These are phyloP conservation scores for Deladenus siricidicola DNA, from an alignment of 2,888 invertebrate species.

Conservation along the genomic window DNA sequence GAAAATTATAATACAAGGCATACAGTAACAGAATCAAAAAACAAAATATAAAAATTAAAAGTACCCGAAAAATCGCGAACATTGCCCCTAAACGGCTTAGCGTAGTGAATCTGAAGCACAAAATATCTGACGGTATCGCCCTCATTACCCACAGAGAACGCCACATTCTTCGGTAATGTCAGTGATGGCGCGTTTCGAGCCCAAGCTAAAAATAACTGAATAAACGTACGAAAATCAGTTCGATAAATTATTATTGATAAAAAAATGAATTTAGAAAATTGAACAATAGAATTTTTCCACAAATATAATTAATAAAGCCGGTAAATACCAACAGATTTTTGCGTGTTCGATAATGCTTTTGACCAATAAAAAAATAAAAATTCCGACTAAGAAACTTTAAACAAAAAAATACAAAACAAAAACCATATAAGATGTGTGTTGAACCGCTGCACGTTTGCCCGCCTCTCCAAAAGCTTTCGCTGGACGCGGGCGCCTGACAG, in stretches of 20 bases:
- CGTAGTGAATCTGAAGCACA: constrained; percentile 58
- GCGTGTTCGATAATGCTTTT: too few relatives aligned
- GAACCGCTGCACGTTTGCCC: constrained; percentile 53
- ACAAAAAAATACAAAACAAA: too few relatives aligned
- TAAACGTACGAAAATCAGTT: background rate
- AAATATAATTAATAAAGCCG: background rate
- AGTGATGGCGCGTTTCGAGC: constrained; percentile 61
- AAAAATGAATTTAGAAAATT: background rate
- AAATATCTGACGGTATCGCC: constrained; percentile 58
- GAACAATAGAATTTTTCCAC: background rate
- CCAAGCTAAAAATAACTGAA: constrained; percentile 59
- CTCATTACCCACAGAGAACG: constrained; percentile 59
- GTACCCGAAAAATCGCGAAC: constrained; percentile 55
- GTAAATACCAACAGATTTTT: too few relatives aligned
- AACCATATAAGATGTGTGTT: constrained; percentile 60
- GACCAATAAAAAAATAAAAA: too few relatives aligned
- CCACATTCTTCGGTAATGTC: constrained; percentile 59
- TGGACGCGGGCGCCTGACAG: constrained; percentile 56
- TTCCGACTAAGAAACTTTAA: too few relatives aligned
- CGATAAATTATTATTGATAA: too few relatives aligned
- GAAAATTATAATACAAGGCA: too few relatives aligned
- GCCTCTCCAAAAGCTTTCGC: constrained; percentile 58
- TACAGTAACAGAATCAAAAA: too few relatives aligned
- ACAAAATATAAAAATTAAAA: background rate
- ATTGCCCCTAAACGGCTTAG: constrained; percentile 51